phyloP scores from a whole-genome alignment of 2,113 vertebrate genomes.

The Rhizomys pruinosus region DNA sequence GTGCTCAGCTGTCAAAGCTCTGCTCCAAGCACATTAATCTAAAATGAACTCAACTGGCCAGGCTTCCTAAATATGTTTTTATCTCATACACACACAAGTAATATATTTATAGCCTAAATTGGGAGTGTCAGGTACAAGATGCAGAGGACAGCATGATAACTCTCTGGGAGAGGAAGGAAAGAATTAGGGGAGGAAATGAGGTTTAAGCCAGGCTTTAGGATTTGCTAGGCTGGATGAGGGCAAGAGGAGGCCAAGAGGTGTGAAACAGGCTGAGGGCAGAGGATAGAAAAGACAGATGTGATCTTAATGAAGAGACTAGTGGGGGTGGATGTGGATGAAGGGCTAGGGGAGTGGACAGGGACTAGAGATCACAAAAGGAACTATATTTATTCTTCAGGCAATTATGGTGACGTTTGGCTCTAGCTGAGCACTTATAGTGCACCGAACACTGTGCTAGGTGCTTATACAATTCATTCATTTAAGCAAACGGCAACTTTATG shows the following conservation, averaged over 20 bases:
- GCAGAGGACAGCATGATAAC: conserved; percentile 55
- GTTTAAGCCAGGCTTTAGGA: conserved; percentile 14
- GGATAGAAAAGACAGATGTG: neutral
- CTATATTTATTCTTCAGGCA: neutral
- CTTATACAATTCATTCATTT: conserved; percentile 2
- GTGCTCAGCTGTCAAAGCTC: conserved; percentile 41
- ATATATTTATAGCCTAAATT: conserved; percentile 67
- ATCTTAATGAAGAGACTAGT: neutral
- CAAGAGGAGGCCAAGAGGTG: conserved; percentile 29
- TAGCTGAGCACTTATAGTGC: neutral
- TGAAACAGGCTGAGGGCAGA: neutral
- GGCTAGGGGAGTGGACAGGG: neutral
- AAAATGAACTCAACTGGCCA: conserved; percentile 7
- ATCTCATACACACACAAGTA: conserved; percentile 34
- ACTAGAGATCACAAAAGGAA: neutral
- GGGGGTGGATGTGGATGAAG: neutral
- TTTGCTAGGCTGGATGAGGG: neutral
- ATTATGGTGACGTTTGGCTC: neutral
- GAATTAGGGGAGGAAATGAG: conserved; percentile 49
- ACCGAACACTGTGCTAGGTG: neutral
- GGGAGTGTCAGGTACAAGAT: conserved; percentile 65
- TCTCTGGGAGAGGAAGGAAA: conserved; percentile 54
- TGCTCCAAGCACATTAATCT: conserved; percentile 8
- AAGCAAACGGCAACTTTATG: neutral
- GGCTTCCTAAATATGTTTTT: conserved; percentile 50